Evolutionary conservation across 2,113 vertebrate species (phyloP), one percentile per base, ranked within the genome.

Genomic region (Colossoma macropomum): DNA sequence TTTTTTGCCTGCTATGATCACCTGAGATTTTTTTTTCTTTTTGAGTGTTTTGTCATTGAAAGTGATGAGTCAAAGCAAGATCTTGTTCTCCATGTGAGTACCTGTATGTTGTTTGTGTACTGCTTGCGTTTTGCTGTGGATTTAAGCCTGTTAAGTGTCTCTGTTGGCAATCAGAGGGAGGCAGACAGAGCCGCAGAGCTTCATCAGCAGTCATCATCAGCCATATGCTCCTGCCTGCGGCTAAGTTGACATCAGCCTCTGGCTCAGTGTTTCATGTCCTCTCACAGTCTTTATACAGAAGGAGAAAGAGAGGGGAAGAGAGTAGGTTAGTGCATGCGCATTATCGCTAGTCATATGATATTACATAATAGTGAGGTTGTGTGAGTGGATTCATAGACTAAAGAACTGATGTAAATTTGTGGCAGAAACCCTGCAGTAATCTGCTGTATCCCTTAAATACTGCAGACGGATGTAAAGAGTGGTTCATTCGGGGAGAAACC

Each of bases 81-180:
- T 90, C 90, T 88, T 88, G 75, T 66, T 90, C 38, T 90, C 87
- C 83, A 89, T 92, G 94, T 94, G 82, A 93, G 93, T 94, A 92
- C 50, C 59, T 15, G 2, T 11, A 32, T 45, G 9, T 77, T 60
- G 77, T 82, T 87, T 80, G 80, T 78, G 56, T 70, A 80, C 38
- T 81, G 80, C 13, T 17, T 52, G 48, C 16, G 1, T 74, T 74
- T 50, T 54, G 15, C 71, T 74, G 15, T 74, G 34, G 17, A 2
- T 52, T 74, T 27, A 73, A 50, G n/a, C 32, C 69, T 45, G 11
- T 71, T 71, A 25, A 27, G 59, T 62, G 7, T 62, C 59, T 52
- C n/a, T 50, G 4, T 30, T 62, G 17, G 4, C 15, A 38, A 62
- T 25, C 50, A 54, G 21, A 79, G 9, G 8, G 30, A 21, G 21